Base-by-base conservation (phyloP, 2,797 vertebrate genomes). In the Megaceryle alcyon region DNA sequence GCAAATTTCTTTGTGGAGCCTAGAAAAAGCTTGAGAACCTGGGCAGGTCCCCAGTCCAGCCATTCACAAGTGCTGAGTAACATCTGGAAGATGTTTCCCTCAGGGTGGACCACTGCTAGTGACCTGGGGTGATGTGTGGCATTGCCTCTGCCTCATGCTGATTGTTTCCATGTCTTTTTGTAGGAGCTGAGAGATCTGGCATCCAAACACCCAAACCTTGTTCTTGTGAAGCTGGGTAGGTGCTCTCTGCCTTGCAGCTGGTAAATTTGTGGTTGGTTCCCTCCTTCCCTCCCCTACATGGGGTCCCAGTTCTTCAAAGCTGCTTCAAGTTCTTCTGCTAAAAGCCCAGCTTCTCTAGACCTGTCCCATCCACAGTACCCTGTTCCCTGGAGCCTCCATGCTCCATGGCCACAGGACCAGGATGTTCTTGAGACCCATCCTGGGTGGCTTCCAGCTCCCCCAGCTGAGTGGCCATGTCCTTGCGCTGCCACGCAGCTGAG, bases 121-220 rank as follows among this genome's bases (percentile, higher is more conserved):
- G 43, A 21, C 19, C 12, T 8, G 16, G 46, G 49, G 18, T 9
- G 18, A 22, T 63, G 33, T 54, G 66, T 80, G 64, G 64, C 71
- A 63, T 86, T 0, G 0, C 28, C 51, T 73, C 59, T 78, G 43
- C 51, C 64, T 89, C 0, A 0, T 1, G 9, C 53, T 96, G 61
- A 82, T 33, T 56, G 25, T 77, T 87, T 87, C 84, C 5, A 0
- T 57, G 15, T 93, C 90, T 41, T 39, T 49, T 93, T 51, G 15
- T 77, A 96, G 96, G 96, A 95, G 91, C 91, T 97, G 94, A 91
- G 92, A 71, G 89, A 97, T 65, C 65, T 97, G 91, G 91, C 91
- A 39, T 94, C 94, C 69, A 94, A 53, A 82, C 94, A 96, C 79
- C 44, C 92, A 35, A 96, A 96, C 49, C 15, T 96, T 86, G 69